Percentiles rank a stretch among this genome's conserved stretches.
Evolutionary conservation across 2,797 vertebrate species (phyloP).

Genomic region (Onychomys leucogaster): DNA sequence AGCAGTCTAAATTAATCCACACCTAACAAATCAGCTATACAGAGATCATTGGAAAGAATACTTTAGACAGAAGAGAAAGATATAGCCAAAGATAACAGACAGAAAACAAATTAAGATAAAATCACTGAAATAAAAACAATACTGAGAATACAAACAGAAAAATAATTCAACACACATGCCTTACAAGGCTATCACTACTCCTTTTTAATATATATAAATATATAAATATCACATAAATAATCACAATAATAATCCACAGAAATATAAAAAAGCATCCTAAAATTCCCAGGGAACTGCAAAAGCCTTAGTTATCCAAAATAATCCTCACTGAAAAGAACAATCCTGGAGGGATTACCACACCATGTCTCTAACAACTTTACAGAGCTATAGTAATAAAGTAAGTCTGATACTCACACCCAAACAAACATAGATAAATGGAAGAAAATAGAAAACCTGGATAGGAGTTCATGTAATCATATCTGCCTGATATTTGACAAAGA

Average conservation of each 20-base stretch:
- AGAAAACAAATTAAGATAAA: background rate
- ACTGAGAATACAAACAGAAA: background rate
- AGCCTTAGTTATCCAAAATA: background rate
- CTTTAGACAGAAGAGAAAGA: background rate
- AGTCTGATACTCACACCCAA: background rate
- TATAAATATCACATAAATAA: too few species aligned
- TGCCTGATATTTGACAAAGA: background rate
- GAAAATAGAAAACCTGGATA: background rate
- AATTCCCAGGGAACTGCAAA: too few species aligned
- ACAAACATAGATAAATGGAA: background rate
- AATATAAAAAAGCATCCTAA: background rate
- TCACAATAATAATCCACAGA: too few species aligned
- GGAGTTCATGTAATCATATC: background rate
- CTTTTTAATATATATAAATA: too few species aligned
- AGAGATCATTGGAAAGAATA: background rate
- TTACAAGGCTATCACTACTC: background rate
- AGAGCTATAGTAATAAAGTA: background rate
- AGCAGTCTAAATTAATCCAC: background rate
- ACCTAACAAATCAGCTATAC: background rate
- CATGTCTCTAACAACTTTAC: too few species aligned
- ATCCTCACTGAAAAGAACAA: background rate
- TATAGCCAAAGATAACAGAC: background rate
- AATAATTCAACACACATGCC: background rate
- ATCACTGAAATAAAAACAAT: background rate
- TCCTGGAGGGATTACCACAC: background rate